Conservation (phyloP, 2,113 vertebrate genomes). For the Istiophorus platypterus region DNA sequence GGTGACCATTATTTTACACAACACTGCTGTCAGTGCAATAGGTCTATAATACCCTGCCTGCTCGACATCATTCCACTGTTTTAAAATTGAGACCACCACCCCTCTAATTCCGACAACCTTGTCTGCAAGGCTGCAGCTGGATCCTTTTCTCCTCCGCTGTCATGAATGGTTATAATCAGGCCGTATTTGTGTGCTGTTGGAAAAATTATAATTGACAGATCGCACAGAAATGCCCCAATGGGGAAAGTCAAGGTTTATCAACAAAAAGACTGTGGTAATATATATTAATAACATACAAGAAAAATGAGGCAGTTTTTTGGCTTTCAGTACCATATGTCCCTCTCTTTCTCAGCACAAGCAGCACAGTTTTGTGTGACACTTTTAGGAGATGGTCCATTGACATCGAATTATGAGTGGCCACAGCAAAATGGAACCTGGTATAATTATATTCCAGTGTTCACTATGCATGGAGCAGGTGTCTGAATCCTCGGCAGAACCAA, state of each 20-base stretch:
- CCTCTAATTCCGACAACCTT: no score
- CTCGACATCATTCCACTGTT: no score
- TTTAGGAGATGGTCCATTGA: neutral
- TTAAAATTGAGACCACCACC: no score
- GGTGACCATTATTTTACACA: no score
- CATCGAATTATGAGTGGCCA: neutral
- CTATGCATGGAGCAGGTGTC: neutral
- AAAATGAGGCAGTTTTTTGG: neutral
- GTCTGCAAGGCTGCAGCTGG: no score
- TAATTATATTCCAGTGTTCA: neutral
- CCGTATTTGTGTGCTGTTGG: constrained; percentile 12
- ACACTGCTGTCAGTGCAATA: no score
- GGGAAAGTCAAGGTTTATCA: neutral
- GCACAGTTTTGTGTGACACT: neutral
- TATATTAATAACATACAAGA: neutral
- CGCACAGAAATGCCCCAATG: no score
- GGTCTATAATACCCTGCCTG: no score
- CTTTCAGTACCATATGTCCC: neutral
- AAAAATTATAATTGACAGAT: neutral
- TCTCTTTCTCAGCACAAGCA: neutral
- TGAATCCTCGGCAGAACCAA: neutral
- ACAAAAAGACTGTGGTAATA: neutral
- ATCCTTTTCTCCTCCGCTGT: no score
- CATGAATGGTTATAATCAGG: neutral
- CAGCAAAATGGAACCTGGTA: neutral